Evolutionary conservation across 2,113 vertebrate species (phyloP).

Genomic region (Tapirus terrestris): DNA sequence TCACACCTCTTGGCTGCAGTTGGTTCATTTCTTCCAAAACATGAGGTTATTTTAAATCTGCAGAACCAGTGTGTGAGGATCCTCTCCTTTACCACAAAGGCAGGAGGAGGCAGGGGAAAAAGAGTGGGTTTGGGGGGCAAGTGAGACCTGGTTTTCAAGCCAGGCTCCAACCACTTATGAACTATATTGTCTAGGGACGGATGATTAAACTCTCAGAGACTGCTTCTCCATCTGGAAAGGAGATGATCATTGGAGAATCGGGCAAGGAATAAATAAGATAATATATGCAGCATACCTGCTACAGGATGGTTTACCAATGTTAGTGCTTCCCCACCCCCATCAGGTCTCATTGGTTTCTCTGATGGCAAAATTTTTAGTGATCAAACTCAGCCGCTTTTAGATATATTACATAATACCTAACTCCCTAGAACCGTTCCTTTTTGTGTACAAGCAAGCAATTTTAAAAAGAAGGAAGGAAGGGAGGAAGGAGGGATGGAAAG

Average conservation of each 20-base stretch:
- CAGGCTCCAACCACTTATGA: background rate
- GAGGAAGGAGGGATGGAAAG: background rate
- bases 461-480: background rate
- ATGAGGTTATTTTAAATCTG: background rate
- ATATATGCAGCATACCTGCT: rapidly evolving
- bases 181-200: background rate
- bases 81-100: background rate
- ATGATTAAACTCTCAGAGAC: background rate
- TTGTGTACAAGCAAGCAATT: background rate
- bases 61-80: background rate
- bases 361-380: background rate
- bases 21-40: background rate
- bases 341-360: background rate
- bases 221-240: background rate
- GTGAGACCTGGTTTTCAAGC: background rate
- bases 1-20: background rate
- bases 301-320: background rate
- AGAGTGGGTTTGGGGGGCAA: background rate
- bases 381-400: slow-evolving; percentile 29
- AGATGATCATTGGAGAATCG: background rate
- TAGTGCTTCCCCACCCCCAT: rapidly evolving
- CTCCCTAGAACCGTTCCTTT: background rate
- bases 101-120: background rate
- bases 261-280: background rate
- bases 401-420: background rate